Conservation (phyloP, 2,797 vertebrate species). For the Eulemur albifrons region DNA sequence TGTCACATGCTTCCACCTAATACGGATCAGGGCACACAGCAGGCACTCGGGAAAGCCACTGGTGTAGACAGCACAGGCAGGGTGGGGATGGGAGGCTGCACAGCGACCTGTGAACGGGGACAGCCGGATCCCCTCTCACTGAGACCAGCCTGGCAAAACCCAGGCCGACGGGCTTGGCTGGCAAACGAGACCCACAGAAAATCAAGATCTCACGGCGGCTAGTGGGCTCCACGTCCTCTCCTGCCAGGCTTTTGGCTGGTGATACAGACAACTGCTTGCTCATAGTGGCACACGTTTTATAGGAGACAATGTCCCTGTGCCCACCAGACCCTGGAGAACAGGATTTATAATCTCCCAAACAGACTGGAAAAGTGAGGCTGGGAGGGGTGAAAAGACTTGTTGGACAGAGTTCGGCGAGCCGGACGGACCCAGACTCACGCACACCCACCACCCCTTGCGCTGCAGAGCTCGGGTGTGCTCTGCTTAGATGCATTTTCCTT, state of each 20-base stretch:
- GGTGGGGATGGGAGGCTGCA: accelerated
- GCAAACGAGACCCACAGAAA: not conserved
- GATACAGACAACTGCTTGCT: not conserved
- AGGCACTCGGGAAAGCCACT: accelerated
- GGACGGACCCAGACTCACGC: accelerated
- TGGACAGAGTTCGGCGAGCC: accelerated
- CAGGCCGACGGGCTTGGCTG: not conserved
- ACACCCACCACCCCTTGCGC: accelerated
- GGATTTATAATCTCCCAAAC: accelerated
- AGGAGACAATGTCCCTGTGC: accelerated
- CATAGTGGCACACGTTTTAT: accelerated
- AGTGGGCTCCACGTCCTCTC: accelerated
- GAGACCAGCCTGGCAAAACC: not conserved
- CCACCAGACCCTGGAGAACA: not conserved
- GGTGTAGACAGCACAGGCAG: accelerated
- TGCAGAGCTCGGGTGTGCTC: not conserved
- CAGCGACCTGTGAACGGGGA: accelerated
- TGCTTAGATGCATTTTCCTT: accelerated
- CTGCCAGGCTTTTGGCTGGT: not conserved
- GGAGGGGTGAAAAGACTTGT: not conserved
- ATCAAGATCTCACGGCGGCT: accelerated
- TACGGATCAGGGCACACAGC: not conserved
- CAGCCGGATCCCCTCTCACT: accelerated
- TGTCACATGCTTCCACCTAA: accelerated
- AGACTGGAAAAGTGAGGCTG: not conserved